A percentile compares a stretch with the other conserved stretches of the same genome.
Conservation (phyloP, 2,888 invertebrate species). For the Phoenoteleia sp. region DNA sequence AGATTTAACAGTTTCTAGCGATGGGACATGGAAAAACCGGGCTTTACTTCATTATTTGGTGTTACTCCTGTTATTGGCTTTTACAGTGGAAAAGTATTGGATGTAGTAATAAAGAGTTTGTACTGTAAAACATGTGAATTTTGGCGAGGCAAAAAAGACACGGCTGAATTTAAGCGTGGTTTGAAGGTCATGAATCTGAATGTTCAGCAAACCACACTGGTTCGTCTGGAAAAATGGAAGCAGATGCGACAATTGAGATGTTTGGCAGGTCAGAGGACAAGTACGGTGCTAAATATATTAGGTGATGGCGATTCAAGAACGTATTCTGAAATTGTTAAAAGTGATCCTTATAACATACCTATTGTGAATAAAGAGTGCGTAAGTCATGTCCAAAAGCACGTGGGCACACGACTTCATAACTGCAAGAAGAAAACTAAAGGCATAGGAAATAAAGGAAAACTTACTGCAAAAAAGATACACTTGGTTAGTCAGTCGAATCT, state of each 20-base stretch:
- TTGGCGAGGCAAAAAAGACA: conserved; percentile 47
- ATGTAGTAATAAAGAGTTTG: conserved; percentile 53
- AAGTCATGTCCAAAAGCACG: conserved; percentile 60
- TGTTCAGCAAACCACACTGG: conserved; percentile 53
- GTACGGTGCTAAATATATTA: conserved; percentile 52
- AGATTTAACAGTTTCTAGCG: conserved; percentile 17
- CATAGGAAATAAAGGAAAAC: conserved; percentile 25
- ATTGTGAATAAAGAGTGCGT: conserved; percentile 40
- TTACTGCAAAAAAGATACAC: not conserved
- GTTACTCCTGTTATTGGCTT: conserved; percentile 40
- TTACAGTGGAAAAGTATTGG: conserved; percentile 49
- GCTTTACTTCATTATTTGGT: conserved; percentile 12
- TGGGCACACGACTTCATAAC: conserved; percentile 48
- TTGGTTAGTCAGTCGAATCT: no score
- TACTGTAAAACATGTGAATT: conserved; percentile 63
- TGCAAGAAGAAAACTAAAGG: conserved; percentile 19
- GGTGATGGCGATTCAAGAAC: conserved; percentile 43
- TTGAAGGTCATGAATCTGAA: conserved; percentile 22
- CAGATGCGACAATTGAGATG: conserved; percentile 50
- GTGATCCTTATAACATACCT: not conserved
- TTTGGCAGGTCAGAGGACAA: conserved; percentile 47
- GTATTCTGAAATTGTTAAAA: conserved; percentile 1
- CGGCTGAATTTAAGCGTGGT: conserved; percentile 42
- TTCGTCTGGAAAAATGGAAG: conserved; percentile 61
- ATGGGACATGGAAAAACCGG: conserved; percentile 15